phyloP scores from a whole-genome alignment of 2,888 invertebrate species.

The Agrilus biguttatus region DNA sequence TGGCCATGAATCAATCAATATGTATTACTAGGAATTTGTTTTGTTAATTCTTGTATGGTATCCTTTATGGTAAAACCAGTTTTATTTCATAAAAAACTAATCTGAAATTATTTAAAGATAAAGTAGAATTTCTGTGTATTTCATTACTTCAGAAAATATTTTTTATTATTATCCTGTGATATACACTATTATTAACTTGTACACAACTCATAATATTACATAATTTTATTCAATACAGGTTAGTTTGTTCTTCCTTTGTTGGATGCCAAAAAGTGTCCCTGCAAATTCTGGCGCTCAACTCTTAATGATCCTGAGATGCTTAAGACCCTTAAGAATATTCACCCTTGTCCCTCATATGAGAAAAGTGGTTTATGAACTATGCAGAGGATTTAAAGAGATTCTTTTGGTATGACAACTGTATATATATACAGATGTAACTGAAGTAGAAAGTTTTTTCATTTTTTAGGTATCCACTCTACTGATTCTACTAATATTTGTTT shows the following conservation, averaged over 20 bases:
- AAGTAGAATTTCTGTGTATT: too few relatives aligned
- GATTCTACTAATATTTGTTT: conserved; percentile 96
- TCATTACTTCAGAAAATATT: too few relatives aligned
- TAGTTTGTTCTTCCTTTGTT: conserved; percentile 86
- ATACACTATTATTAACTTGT: too few relatives aligned
- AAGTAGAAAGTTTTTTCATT: not conserved
- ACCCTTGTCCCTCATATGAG: conserved; percentile 98
- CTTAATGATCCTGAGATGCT: conserved; percentile 90
- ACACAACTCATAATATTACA: too few relatives aligned
- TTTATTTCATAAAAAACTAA: too few relatives aligned
- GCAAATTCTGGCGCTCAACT: conserved; percentile 90
- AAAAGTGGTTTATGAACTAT: conserved; percentile 96
- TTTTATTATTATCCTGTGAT: too few relatives aligned
- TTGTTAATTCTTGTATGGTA: too few relatives aligned
- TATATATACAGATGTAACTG: not conserved
- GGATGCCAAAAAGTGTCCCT: conserved; percentile 89
- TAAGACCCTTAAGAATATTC: conserved; percentile 91
- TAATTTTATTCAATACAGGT: conserved; percentile 41
- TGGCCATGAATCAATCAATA: too few relatives aligned
- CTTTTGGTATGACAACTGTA: conserved; percentile 51
- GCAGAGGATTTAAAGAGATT: conserved; percentile 97
- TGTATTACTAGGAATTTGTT: too few relatives aligned
- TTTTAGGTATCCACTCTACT: conserved; percentile 83
- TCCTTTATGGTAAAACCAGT: too few relatives aligned
- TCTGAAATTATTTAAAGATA: too few relatives aligned